Conservation (phyloP, 1,140 invertebrate species). For the Aphelenchoides besseyi region DNA sequence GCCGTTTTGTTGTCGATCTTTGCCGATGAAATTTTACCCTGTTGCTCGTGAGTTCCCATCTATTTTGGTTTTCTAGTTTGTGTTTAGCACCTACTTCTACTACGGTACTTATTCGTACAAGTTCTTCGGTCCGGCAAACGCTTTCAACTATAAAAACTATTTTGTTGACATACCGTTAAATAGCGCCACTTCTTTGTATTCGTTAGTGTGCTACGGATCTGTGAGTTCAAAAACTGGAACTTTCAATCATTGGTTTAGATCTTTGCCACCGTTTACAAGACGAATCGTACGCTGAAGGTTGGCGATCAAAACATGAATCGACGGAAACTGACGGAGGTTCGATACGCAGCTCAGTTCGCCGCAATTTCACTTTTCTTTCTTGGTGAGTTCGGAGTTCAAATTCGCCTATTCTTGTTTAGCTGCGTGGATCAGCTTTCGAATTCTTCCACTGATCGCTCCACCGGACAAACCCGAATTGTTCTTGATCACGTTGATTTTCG, state of each 20-base stretch:
- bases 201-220: background rate
- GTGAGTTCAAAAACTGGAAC: background rate
- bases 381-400: background rate
- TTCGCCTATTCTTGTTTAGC: slow-evolving; percentile 6
- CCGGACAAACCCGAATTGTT: background rate
- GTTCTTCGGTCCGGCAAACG: background rate
- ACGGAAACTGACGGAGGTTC: slow-evolving; percentile 7
- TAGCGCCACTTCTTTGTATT: background rate
- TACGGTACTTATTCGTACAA: slow-evolving; percentile 16
- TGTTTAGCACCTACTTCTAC: slow-evolving; percentile 14
- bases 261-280: background rate
- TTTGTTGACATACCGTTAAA: slow-evolving; percentile 1
- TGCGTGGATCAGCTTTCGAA: slow-evolving; percentile 13
- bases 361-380: slow-evolving; percentile 13
- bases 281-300: background rate
- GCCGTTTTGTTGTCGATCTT: background rate
- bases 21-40: slow-evolving; percentile 4
- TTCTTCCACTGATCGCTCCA: background rate
- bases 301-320: background rate
- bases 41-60: slow-evolving; percentile 5
- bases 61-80: background rate
- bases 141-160: slow-evolving; percentile 6
- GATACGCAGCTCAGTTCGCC: slow-evolving; percentile 3
- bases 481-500: background rate
- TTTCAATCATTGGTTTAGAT: background rate